A percentile compares a stretch with the other conserved stretches of the same genome.
Conservation (phyloP, 1,140 invertebrate species). For the Ceratosolen fusciceps region DNA sequence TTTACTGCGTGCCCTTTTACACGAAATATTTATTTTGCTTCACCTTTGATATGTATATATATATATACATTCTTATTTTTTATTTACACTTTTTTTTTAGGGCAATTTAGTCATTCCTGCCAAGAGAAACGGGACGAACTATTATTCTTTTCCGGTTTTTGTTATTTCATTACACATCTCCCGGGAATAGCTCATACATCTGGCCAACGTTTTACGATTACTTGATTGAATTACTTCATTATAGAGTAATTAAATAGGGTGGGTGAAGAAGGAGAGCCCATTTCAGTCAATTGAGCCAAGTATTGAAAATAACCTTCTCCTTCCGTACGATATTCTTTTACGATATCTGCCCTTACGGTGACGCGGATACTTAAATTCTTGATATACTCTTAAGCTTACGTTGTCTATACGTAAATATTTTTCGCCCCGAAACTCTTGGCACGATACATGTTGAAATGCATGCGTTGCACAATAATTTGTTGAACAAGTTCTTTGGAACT, state of each 20-base stretch:
- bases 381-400: too few relatives aligned
- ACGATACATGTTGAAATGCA: not conserved
- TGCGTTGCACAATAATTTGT: constrained; percentile 22
- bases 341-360: not conserved
- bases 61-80: too few relatives aligned
- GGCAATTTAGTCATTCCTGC: not conserved
- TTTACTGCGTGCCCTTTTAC: not conserved
- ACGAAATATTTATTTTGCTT: not conserved
- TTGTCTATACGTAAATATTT: too few relatives aligned
- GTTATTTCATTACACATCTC: too few relatives aligned
- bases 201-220: too few relatives aligned
- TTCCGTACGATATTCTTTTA: too few relatives aligned
- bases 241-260: too few relatives aligned
- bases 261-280: too few relatives aligned
- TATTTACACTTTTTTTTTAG: not conserved
- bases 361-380: not conserved
- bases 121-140: constrained; percentile 33
- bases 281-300: too few relatives aligned
- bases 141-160: not conserved
- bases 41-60: not conserved
- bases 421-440: constrained; percentile 32
- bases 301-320: too few relatives aligned
- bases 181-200: too few relatives aligned
- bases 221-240: too few relatives aligned
- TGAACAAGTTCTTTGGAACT: not conserved